A percentile compares a stretch with the other conserved stretches of the same genome.
Conservation (phyloP, 2,113 vertebrate species). For the Petromus typicus region DNA sequence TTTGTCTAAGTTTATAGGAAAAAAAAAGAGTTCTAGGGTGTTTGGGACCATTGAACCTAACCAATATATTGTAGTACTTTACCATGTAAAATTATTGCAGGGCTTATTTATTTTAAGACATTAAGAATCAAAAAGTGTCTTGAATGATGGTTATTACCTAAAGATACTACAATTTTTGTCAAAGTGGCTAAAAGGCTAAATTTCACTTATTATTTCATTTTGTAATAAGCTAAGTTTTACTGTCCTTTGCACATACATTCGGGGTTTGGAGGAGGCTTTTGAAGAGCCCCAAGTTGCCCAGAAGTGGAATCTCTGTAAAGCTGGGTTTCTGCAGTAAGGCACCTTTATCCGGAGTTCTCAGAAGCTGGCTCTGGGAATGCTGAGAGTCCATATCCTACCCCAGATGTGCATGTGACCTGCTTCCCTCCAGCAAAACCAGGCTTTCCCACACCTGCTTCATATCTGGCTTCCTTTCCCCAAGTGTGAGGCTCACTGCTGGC, state of each 20-base stretch:
- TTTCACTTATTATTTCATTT: neutral
- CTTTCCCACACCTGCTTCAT: neutral
- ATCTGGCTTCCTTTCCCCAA: neutral
- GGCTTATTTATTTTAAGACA: neutral
- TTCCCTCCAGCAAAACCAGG: neutral
- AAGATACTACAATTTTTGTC: neutral
- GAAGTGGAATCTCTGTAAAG: neutral
- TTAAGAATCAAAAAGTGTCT: neutral
- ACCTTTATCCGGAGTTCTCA: neutral
- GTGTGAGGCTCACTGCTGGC: neutral
- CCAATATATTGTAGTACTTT: neutral
- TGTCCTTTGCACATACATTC: neutral
- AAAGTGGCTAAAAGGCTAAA: neutral
- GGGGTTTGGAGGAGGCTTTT: neutral
- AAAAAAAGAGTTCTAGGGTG: neutral
- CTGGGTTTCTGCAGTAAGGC: neutral
- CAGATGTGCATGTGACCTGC: rapidly evolving
- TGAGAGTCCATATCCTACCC: neutral
- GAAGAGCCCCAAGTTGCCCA: neutral
- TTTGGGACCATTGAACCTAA: neutral
- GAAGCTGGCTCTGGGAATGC: neutral
- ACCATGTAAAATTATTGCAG: neutral
- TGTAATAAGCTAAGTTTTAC: neutral
- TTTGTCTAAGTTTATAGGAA: neutral
- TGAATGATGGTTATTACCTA: neutral